Evolutionary conservation across 2,797 vertebrate genomes (phyloP).

Genomic region (Pseudomugil gertrudae): DNA sequence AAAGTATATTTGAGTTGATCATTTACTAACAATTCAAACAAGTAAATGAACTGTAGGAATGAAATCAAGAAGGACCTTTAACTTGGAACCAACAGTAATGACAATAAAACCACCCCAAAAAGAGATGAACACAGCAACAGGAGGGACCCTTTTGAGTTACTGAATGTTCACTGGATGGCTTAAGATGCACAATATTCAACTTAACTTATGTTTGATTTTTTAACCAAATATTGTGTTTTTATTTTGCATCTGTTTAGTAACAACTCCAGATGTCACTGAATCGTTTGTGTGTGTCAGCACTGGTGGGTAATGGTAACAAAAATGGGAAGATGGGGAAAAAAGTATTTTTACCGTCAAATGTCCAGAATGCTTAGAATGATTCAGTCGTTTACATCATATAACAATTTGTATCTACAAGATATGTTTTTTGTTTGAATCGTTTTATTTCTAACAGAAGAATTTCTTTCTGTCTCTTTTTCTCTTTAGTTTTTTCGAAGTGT

Average conservation of each 20-base stretch:
- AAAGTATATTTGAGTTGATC: background rate
- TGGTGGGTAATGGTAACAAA: conserved; percentile 64
- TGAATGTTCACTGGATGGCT: conserved; percentile 62
- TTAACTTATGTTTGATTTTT: conserved; percentile 54
- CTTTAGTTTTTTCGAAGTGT: conserved; percentile 42
- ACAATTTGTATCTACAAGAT: conserved; percentile 72
- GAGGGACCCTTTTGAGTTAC: conserved; percentile 82
- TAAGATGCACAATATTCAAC: conserved; percentile 62
- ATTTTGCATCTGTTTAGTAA: conserved; percentile 72
- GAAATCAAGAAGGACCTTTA: background rate
- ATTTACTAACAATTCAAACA: conserved; percentile 9
- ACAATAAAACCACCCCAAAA: conserved; percentile 30
- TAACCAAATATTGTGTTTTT: conserved; percentile 61
- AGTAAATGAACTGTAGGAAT: conserved; percentile 14
- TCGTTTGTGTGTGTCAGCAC: conserved; percentile 74
- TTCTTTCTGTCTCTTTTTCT: conserved; percentile 49
- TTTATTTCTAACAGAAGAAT: conserved; percentile 62
- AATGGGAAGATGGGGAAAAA: conserved; percentile 37
- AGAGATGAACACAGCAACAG: conserved; percentile 63
- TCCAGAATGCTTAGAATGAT: conserved; percentile 72
- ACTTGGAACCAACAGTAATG: background rate
- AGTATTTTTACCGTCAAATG: conserved; percentile 69
- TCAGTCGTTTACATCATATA: conserved; percentile 74
- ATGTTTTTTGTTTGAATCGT: conserved; percentile 69
- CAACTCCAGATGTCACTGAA: conserved; percentile 74